phyloP scores from a whole-genome alignment of 2,888 invertebrate genomes.

The Eristalinus sepulchralis region DNA sequence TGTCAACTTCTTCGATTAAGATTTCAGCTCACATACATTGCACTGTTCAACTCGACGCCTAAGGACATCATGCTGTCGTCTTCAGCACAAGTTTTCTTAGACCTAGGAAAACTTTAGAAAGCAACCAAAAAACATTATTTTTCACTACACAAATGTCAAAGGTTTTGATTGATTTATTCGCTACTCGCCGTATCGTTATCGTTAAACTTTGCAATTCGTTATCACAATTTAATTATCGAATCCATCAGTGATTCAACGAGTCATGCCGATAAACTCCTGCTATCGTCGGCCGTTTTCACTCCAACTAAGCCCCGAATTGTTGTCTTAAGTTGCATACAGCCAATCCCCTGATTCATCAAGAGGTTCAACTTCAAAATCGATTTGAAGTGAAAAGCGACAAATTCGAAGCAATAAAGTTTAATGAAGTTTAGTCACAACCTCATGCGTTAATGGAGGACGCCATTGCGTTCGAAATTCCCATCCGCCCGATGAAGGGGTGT shows the following conservation, averaged over 20 bases:
- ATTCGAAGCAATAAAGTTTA: too few relatives aligned
- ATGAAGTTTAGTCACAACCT: too few relatives aligned
- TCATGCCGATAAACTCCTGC: not conserved
- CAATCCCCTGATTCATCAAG: not conserved
- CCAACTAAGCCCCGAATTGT: not conserved
- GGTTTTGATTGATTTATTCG: not conserved
- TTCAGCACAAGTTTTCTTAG: too few relatives aligned
- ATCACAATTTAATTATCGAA: not conserved
- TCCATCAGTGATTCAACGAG: not conserved
- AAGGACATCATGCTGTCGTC: too few relatives aligned
- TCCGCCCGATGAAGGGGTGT: constrained; percentile 26
- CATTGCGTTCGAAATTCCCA: constrained; percentile 20
- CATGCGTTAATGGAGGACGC: not conserved
- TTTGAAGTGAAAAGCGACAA: too few relatives aligned
- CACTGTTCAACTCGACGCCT: too few relatives aligned
- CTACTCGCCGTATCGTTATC: not conserved
- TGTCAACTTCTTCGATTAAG: too few relatives aligned
- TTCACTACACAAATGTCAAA: too few relatives aligned
- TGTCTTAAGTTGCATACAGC: not conserved
- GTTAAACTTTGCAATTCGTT: not conserved
- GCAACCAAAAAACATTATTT: too few relatives aligned
- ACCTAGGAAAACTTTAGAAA: too few relatives aligned
- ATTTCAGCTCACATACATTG: too few relatives aligned
- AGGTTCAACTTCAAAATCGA: too few relatives aligned
- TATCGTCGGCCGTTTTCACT: not conserved